Evolutionary conservation across 2,113 vertebrate species (phyloP).

Genomic region (Pluvianellus socialis): DNA sequence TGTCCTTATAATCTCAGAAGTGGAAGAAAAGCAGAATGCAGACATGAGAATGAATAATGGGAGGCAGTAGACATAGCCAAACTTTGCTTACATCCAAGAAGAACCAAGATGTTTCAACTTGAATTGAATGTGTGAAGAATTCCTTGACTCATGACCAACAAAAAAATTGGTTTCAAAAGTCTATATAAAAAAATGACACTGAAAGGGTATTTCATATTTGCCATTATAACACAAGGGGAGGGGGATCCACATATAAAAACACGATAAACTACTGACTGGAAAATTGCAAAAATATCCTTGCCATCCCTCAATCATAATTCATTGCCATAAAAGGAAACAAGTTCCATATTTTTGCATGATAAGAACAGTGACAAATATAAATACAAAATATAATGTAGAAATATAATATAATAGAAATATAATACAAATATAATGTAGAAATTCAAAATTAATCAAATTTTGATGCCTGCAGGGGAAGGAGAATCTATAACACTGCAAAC

Average conservation of each 20-base stretch:
- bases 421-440: no score
- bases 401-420: no score
- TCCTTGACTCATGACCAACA: not conserved
- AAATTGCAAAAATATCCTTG: constrained; percentile 32
- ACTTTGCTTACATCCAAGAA: not conserved
- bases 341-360: not conserved
- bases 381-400: no score
- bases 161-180: not conserved
- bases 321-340: not conserved
- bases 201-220: not conserved
- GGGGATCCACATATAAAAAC: not conserved
- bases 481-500: not conserved
- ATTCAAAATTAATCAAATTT: constrained; percentile 48
- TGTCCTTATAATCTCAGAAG: not conserved
- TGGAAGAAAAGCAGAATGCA: not conserved
- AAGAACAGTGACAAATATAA: constrained; percentile 23
- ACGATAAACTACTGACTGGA: not conserved
- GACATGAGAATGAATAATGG: not conserved
- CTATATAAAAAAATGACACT: not conserved
- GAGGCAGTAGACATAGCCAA: not conserved
- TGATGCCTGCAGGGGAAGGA: not conserved
- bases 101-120: not conserved
- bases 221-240: not conserved
- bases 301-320: not conserved
- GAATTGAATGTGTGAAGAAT: not conserved